phyloP scores from a whole-genome alignment of 2,797 vertebrate species.

The Tragopan temminckii region DNA sequence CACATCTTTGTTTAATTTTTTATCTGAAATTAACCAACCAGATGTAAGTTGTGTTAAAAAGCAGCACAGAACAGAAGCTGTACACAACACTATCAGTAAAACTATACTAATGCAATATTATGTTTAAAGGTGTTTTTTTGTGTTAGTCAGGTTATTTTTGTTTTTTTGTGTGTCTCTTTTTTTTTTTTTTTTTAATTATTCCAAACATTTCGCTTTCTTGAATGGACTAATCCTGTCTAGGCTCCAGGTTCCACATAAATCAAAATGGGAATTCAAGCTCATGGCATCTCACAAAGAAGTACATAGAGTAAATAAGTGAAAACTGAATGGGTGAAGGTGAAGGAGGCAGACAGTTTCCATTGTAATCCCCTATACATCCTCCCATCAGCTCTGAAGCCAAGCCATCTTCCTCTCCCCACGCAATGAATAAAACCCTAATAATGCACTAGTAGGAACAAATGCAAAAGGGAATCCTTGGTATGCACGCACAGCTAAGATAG shows the following conservation, averaged over 20 bases:
- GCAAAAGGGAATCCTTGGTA: neutral
- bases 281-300: neutral
- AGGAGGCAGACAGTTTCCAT: neutral
- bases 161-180: neutral
- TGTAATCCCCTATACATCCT: neutral
- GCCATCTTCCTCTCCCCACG: neutral
- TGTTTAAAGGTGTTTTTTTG: neutral
- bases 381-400: neutral
- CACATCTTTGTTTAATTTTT: neutral
- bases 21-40: neutral
- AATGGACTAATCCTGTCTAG: neutral
- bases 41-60: neutral
- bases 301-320: neutral
- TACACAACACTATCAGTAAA: neutral
- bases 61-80: neutral
- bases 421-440: neutral
- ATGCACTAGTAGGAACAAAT: neutral
- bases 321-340: neutral
- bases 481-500: neutral
- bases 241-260: neutral
- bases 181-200: neutral
- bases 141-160: too few relatives aligned
- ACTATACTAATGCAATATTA: neutral
- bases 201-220: neutral
- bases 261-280: neutral